Evolutionary conservation across 2,113 vertebrate species (phyloP).

Genomic region (Athene cunicularia): DNA sequence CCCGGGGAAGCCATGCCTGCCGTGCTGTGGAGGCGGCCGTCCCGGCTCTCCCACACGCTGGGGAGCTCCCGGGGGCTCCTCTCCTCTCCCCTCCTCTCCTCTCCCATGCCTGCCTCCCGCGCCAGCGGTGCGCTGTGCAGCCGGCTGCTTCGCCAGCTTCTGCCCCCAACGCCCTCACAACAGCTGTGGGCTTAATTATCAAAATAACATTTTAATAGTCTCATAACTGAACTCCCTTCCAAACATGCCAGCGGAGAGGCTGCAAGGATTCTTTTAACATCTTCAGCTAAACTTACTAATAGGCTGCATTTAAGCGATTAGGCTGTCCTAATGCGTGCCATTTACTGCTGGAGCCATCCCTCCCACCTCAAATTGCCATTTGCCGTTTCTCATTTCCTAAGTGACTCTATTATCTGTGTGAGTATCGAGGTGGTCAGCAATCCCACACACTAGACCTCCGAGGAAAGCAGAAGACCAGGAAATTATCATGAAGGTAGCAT

Average conservation of each 20-base stretch:
- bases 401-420: conserved; percentile 39
- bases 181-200: conserved; percentile 87
- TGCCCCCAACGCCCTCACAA: conserved; percentile 78
- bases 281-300: conserved; percentile 78
- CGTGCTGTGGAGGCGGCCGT: rapidly evolving
- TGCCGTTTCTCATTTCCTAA: conserved; percentile 36
- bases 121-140: not conserved
- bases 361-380: conserved; percentile 40
- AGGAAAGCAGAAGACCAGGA: conserved; percentile 33
- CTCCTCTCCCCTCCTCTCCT: not conserved
- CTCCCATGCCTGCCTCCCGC: not conserved
- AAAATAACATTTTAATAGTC: conserved; percentile 88
- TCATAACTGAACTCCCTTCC: conserved; percentile 81
- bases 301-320: conserved; percentile 69
- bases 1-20: rapidly evolving
- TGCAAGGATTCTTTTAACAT: conserved; percentile 74
- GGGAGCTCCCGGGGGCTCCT: not conserved
- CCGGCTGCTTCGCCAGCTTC: conserved; percentile 54
- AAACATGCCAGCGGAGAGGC: conserved; percentile 76
- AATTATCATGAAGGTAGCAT: conserved; percentile 10
- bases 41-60: rapidly evolving
- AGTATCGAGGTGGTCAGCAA: conserved; percentile 39
- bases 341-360: conserved; percentile 48
- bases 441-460: conserved; percentile 47
- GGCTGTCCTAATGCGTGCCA: conserved; percentile 64